A percentile compares a stretch with the other conserved stretches of the same genome.
Conservation (phyloP, 2,888 invertebrate genomes). For the Mantis religiosa region DNA sequence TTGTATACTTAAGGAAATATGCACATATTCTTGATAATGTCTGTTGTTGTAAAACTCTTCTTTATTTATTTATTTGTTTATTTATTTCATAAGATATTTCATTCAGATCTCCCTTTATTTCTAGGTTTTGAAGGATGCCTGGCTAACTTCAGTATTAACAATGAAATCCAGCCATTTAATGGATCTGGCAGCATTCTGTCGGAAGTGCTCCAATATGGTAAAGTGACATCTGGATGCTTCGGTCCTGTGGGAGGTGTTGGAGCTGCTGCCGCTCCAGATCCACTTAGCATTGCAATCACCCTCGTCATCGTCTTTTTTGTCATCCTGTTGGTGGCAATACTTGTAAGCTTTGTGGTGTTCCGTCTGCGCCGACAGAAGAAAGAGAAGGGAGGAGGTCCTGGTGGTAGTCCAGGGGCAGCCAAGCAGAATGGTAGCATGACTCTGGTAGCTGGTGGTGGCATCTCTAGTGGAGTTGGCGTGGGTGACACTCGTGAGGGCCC, state of each 20-base stretch:
- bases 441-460: slow-evolving; percentile 64
- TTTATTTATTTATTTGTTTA: no score
- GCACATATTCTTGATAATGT: no score
- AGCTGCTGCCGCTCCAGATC: slow-evolving; percentile 74
- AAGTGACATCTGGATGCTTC: slow-evolving; percentile 66
- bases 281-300: slow-evolving; percentile 87
- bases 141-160: slow-evolving; percentile 83
- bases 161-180: slow-evolving; percentile 83
- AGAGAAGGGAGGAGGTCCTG: slow-evolving; percentile 70
- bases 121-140: slow-evolving; percentile 82
- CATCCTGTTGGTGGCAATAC: slow-evolving; percentile 80
- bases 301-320: slow-evolving; percentile 92
- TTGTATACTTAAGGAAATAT: no score
- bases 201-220: slow-evolving; percentile 66
- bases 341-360: slow-evolving; percentile 89
- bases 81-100: no score
- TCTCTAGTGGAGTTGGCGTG: slow-evolving; percentile 59
- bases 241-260: slow-evolving; percentile 68
- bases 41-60: no score
- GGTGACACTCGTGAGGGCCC: slow-evolving; percentile 49
- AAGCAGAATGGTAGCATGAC: slow-evolving; percentile 70
- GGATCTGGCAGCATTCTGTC: slow-evolving; percentile 80
- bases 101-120: background rate
- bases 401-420: slow-evolving; percentile 67
- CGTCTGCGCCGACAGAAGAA: slow-evolving; percentile 81